phyloP scores from a whole-genome alignment of 1,140 invertebrate species.

The Apis florea region DNA sequence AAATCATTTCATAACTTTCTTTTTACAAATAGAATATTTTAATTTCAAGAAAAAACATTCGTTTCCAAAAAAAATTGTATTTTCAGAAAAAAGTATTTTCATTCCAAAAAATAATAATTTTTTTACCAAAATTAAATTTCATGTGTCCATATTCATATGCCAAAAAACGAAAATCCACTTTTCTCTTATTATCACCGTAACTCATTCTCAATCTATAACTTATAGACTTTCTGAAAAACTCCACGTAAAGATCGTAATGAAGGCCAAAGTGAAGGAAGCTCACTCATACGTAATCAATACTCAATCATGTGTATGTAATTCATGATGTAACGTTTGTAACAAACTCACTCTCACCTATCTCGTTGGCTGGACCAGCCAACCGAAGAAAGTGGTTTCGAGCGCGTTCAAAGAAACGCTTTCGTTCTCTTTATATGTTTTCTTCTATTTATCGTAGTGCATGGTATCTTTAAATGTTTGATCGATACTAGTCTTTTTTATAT shows the following conservation, averaged over 20 bases:
- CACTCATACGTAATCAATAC: background rate
- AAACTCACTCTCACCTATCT: constrained; percentile 53
- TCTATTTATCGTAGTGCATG: background rate
- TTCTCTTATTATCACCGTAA: too few species aligned
- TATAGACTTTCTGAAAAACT: background rate
- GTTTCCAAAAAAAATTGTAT: too few species aligned
- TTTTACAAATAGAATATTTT: too few species aligned
- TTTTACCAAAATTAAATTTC: too few species aligned
- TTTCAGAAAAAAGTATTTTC: too few species aligned
- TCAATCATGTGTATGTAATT: constrained; percentile 12
- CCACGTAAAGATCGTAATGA: background rate
- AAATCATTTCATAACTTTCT: too few species aligned
- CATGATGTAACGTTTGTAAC: constrained; percentile 40
- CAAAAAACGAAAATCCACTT: too few species aligned
- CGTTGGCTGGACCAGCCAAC: constrained; percentile 13
- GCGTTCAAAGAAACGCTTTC: constrained; percentile 1
- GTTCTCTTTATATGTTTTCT: background rate
- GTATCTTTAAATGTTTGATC: background rate
- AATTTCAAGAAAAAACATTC: too few species aligned
- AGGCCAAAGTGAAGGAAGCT: background rate
- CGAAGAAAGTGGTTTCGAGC: background rate
- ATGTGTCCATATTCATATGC: too few species aligned
- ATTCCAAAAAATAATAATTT: too few species aligned
- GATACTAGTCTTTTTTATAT: background rate
- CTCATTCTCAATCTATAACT: too few species aligned